These are phyloP conservation scores for Euzophera pinguis DNA, from an alignment of 2,888 invertebrate genomes.

Conservation along the genomic window DNA sequence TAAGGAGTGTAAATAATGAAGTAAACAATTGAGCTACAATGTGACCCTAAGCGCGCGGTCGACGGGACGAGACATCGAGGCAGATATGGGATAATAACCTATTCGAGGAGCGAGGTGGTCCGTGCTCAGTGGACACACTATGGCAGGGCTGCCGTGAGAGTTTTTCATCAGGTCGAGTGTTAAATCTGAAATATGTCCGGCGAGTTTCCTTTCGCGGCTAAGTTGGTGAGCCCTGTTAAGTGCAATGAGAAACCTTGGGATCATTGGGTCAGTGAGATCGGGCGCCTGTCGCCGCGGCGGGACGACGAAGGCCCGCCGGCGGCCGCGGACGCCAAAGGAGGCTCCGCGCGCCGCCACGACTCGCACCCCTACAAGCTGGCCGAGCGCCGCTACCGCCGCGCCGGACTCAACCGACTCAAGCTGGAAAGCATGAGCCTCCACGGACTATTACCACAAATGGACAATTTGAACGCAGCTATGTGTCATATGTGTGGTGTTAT, in stretches of 20 bases:
- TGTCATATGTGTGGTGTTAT: slow-evolving; percentile 88
- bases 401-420: slow-evolving; percentile 76
- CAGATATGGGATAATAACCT: slow-evolving; percentile 79
- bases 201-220: slow-evolving; percentile 60
- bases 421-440: slow-evolving; percentile 85
- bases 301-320: slow-evolving; percentile 60
- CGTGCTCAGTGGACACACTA: slow-evolving; percentile 48
- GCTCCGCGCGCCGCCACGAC: slow-evolving; percentile 46
- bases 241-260: slow-evolving; percentile 77
- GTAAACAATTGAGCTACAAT: slow-evolving; percentile 58
- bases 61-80: slow-evolving; percentile 47
- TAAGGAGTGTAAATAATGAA: slow-evolving; percentile 57
- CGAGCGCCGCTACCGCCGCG: slow-evolving; percentile 52
- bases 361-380: slow-evolving; percentile 53
- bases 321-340: slow-evolving; percentile 50
- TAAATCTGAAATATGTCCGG: slow-evolving; percentile 67
- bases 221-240: slow-evolving; percentile 69
- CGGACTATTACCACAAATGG: slow-evolving; percentile 88
- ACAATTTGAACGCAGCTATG: slow-evolving; percentile 87
- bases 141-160: slow-evolving; percentile 67
- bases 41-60: slow-evolving; percentile 53
- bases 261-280: slow-evolving; percentile 72
- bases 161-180: slow-evolving; percentile 44
- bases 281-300: slow-evolving; percentile 65
- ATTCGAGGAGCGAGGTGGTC: slow-evolving; percentile 53